Evolutionary conservation across 2,797 vertebrate genomes (phyloP).

Genomic region (Chromobotia macracanthus): DNA sequence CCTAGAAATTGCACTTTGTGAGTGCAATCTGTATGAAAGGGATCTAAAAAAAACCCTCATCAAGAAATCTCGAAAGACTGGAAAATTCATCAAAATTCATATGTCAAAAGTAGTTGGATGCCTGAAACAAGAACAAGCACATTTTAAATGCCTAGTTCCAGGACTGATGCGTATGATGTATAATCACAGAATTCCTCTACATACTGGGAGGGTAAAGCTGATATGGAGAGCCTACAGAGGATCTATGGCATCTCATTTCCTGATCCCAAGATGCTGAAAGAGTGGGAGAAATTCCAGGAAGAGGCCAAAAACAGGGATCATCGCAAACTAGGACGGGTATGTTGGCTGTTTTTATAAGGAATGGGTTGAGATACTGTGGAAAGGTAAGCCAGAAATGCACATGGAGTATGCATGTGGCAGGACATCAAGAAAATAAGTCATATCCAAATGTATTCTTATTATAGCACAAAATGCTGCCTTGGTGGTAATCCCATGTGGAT

Average conservation of each 20-base stretch:
- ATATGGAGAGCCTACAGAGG: slow-evolving; percentile 97
- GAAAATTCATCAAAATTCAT: background rate
- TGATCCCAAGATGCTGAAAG: slow-evolving; percentile 96
- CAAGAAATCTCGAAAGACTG: too few species aligned
- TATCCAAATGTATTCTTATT: background rate
- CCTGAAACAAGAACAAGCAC: background rate
- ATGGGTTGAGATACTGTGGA: too few species aligned
- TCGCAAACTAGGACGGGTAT: slow-evolving; percentile 93
- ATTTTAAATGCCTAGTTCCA: background rate
- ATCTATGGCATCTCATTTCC: slow-evolving; percentile 98
- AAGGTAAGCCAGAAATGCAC: background rate
- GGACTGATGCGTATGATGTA: background rate
- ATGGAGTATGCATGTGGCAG: slow-evolving; percentile 8
- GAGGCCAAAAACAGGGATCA: slow-evolving; percentile 98
- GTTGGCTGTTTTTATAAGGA: background rate
- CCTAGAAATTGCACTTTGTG: background rate
- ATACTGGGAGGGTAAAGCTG: slow-evolving; percentile 98
- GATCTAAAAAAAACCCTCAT: background rate
- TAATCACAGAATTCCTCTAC: slow-evolving; percentile 92
- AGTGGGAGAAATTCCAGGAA: slow-evolving; percentile 98
- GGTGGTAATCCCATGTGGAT: background rate
- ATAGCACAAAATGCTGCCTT: background rate
- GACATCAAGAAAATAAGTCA: background rate
- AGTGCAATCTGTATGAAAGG: background rate
- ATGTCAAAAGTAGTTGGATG: background rate